A percentile compares a stretch with the other conserved stretches of the same genome.
Evolutionary conservation across 1,140 invertebrate genomes (phyloP).

Genomic region (Rhopalosiphum maidis): DNA sequence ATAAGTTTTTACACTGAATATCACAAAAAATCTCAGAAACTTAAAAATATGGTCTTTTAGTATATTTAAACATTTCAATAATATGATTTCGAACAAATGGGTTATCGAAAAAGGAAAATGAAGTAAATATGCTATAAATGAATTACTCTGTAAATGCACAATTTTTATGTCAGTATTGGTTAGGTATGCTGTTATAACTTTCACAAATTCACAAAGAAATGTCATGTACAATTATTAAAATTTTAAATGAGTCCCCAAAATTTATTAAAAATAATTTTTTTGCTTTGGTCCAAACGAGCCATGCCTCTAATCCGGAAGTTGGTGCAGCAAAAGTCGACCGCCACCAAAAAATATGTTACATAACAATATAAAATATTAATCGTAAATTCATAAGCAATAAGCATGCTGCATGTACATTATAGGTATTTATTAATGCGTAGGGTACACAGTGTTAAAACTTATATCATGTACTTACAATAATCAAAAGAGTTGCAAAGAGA

Average conservation of each 20-base stretch:
- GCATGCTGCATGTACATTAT: not conserved
- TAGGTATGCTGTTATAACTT: not conserved
- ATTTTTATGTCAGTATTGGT: not conserved
- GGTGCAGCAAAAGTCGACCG: not conserved
- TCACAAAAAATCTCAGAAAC: too few species aligned
- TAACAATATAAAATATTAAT: not conserved
- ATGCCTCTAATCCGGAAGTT: not conserved
- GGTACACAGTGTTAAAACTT: not conserved
- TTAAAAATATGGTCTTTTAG: too few species aligned
- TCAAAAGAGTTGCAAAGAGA: slow-evolving; percentile 51
- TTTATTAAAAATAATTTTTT: not conserved
- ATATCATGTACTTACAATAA: slow-evolving; percentile 1
- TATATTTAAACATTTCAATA: too few species aligned
- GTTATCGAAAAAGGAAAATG: too few species aligned
- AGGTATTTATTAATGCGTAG: not conserved
- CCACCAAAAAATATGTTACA: not conserved
- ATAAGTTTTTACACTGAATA: too few species aligned
- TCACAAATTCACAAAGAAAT: not conserved
- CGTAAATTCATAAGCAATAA: not conserved
- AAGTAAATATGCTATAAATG: too few species aligned
- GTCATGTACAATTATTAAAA: not conserved
- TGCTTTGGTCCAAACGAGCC: not conserved
- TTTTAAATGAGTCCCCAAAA: not conserved
- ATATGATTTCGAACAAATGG: too few species aligned
- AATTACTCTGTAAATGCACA: not conserved